A percentile compares a stretch with the other conserved stretches of the same genome.
phyloP scores from a whole-genome alignment of 2,888 invertebrate genomes.

The Sarcophaga variegata region DNA sequence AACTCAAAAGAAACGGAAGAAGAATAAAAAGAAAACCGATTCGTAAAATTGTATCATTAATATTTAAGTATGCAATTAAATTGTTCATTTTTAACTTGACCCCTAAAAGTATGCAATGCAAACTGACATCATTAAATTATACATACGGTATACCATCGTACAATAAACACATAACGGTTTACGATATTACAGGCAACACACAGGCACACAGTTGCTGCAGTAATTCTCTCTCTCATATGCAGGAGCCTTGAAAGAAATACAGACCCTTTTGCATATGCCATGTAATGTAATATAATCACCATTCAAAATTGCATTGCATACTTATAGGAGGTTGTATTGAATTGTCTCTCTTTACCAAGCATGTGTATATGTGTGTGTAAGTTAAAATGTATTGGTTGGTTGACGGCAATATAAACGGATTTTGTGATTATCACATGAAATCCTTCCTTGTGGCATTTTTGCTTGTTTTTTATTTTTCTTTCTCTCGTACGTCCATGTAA shows the following conservation, averaged over 20 bases:
- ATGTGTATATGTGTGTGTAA: neutral
- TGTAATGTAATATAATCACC: constrained; percentile 49
- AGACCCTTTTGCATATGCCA: constrained; percentile 49
- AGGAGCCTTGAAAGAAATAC: neutral
- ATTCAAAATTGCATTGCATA: constrained; percentile 60
- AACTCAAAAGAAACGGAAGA: neutral
- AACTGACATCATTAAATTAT: constrained; percentile 52
- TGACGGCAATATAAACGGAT: constrained; percentile 61
- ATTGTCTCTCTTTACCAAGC: constrained; percentile 35
- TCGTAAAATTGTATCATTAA: constrained; percentile 22
- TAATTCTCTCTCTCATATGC: neutral
- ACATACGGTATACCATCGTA: neutral
- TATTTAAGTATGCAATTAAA: constrained; percentile 62
- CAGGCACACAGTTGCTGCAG: neutral
- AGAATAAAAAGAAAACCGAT: too few species aligned
- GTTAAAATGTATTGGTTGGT: constrained; percentile 32
- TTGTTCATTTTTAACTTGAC: constrained; percentile 47
- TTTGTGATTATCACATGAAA: constrained; percentile 66
- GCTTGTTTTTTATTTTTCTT: neutral
- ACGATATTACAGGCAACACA: constrained; percentile 9
- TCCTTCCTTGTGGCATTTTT: constrained; percentile 49
- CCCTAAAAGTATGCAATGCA: constrained; percentile 57
- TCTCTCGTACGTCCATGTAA: neutral
- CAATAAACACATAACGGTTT: constrained; percentile 5
- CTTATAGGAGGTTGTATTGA: constrained; percentile 58